A percentile compares a stretch with the other conserved stretches of the same genome.
Evolutionary conservation across 2,888 invertebrate species (phyloP).

Genomic region (Nomada hirtipes): DNA sequence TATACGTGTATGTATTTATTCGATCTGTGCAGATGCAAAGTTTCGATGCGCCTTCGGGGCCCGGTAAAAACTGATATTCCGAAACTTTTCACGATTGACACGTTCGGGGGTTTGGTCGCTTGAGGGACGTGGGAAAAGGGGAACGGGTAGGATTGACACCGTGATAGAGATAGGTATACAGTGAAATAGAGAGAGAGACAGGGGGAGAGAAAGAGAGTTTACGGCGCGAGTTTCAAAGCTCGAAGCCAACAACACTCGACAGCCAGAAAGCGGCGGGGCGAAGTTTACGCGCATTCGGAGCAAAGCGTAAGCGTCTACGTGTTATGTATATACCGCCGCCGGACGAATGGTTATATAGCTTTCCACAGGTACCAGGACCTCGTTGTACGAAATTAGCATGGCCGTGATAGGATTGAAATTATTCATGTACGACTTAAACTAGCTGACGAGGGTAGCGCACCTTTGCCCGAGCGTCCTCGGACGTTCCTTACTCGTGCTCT

Average conservation of each 20-base stretch:
- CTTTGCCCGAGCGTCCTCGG: conserved; percentile 65
- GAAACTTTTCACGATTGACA: conserved; percentile 55
- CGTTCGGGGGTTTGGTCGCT: conserved; percentile 35
- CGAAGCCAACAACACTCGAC: conserved; percentile 27
- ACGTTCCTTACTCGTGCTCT: conserved; percentile 36
- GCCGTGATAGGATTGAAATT: conserved; percentile 78
- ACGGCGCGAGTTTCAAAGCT: conserved; percentile 55
- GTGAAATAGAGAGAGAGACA: not conserved
- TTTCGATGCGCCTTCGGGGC: not conserved
- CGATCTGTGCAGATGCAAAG: conserved; percentile 22
- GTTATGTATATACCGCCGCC: conserved; percentile 73
- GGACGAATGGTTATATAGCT: conserved; percentile 62
- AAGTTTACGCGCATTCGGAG: conserved; percentile 41
- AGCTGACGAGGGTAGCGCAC: conserved; percentile 71
- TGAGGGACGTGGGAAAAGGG: conserved; percentile 21
- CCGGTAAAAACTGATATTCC: conserved; percentile 37
- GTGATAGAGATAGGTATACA: no score
- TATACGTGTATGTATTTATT: not conserved
- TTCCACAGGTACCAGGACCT: conserved; percentile 67
- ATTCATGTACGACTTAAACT: conserved; percentile 79
- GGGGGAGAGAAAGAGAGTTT: conserved; percentile 47
- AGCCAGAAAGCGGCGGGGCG: conserved; percentile 34
- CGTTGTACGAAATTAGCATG: conserved; percentile 78
- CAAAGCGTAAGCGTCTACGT: conserved; percentile 68
- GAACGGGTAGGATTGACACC: conserved; percentile 7